A percentile compares a stretch with the other conserved stretches of the same genome.
phyloP scores from a whole-genome alignment of 2,888 invertebrate species.

The Aquatica leii region DNA sequence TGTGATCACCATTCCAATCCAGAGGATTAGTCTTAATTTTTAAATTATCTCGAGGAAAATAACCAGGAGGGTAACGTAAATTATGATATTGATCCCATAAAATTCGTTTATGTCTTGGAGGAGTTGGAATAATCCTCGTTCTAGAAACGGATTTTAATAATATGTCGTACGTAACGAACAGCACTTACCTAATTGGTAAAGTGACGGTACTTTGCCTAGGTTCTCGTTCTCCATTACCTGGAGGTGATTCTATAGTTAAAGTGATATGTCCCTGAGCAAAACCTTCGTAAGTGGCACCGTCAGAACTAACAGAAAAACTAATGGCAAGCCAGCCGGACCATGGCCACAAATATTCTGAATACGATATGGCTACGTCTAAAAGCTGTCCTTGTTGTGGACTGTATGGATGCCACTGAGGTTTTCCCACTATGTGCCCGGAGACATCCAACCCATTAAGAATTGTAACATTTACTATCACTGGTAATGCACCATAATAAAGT shows the following conservation, averaged over 20 bases:
- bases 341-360: conserved; percentile 90
- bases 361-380: conserved; percentile 79
- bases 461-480: conserved; percentile 92
- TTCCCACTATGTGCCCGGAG: conserved; percentile 76
- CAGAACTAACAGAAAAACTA: conserved; percentile 71
- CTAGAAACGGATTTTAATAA: conserved; percentile 59
- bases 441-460: conserved; percentile 94
- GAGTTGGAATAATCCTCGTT: conserved; percentile 90
- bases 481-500: conserved; percentile 85
- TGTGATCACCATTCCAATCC: conserved; percentile 98
- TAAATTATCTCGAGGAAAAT: conserved; percentile 94
- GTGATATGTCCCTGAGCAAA: conserved; percentile 84
- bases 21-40: conserved; percentile 93
- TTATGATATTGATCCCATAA: conserved; percentile 99
- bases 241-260: conserved; percentile 83
- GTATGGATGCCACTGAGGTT: conserved; percentile 90
- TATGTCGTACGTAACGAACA: too few relatives aligned
- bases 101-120: conserved; percentile 87
- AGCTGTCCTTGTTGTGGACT: conserved; percentile 80
- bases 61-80: conserved; percentile 93
- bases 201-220: conserved; percentile 67
- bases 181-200: conserved; percentile 63
- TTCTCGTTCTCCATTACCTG: conserved; percentile 68
- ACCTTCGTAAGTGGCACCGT: conserved; percentile 77
- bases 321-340: conserved; percentile 97